phyloP scores from a whole-genome alignment of 2,888 invertebrate genomes.

The Folsomia manolachei region DNA sequence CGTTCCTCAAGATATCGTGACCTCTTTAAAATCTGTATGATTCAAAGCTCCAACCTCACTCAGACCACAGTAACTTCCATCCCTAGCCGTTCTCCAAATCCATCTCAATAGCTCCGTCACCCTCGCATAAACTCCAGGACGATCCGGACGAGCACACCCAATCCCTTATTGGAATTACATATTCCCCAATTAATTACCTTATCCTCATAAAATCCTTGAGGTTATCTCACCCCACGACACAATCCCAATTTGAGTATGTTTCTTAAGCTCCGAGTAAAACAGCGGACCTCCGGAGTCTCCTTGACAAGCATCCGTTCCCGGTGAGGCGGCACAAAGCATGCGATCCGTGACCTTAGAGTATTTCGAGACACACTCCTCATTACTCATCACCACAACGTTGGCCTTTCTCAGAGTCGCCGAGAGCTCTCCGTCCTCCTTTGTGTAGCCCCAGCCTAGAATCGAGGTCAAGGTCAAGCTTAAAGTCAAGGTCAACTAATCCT shows the following conservation, averaged over 20 bases:
- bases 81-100: conserved; percentile 42
- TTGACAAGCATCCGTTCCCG: conserved; percentile 45
- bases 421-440: conserved; percentile 28
- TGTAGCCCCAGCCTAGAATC: background rate
- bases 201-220: too few species aligned
- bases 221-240: conserved; percentile 36
- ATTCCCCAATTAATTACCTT: too few species aligned
- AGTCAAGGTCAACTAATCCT: too few species aligned
- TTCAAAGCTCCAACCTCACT: background rate
- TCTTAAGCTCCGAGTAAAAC: conserved; percentile 9
- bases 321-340: conserved; percentile 48
- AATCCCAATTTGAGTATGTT: conserved; percentile 44
- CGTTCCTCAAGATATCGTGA: too few species aligned
- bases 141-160: conserved; percentile 24
- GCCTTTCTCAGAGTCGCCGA: conserved; percentile 35
- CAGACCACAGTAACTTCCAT: conserved; percentile 35
- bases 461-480: background rate
- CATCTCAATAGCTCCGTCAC: conserved; percentile 42
- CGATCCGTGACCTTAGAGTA: conserved; percentile 46
- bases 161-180: too few species aligned
- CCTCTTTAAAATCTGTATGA: background rate
- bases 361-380: conserved; percentile 32
- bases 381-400: conserved; percentile 40
- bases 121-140: conserved; percentile 48
- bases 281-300: conserved; percentile 41